Conservation (phyloP, 2,797 vertebrate species). For the Clamator glandarius region DNA sequence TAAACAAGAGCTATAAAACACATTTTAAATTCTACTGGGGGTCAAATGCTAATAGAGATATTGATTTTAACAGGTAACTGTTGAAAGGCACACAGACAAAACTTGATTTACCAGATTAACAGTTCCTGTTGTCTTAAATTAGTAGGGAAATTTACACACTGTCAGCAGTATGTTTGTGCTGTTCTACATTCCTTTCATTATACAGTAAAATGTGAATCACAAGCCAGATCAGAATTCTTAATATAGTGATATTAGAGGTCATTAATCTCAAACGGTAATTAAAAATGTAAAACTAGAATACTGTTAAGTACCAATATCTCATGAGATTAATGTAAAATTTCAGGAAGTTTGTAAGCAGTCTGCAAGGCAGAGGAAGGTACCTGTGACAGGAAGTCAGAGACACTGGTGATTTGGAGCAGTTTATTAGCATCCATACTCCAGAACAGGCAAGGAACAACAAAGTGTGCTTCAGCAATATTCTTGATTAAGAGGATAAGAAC, state of each 20-base stretch:
- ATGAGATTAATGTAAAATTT: background rate
- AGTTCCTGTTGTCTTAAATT: constrained; percentile 3
- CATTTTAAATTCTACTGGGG: background rate
- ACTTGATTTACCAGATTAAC: constrained; percentile 16
- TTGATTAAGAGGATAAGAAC: background rate
- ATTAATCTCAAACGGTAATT: constrained; percentile 5
- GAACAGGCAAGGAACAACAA: background rate
- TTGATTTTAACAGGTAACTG: background rate
- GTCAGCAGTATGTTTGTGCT: background rate
- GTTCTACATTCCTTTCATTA: background rate
- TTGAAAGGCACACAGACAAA: background rate
- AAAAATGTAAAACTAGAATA: background rate
- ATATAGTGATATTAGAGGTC: background rate
- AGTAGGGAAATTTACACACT: background rate
- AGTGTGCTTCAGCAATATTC: background rate
- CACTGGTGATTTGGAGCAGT: background rate
- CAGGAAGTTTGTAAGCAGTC: background rate
- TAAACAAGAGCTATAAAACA: background rate
- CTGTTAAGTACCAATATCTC: background rate
- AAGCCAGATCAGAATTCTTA: background rate
- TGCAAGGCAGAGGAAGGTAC: background rate
- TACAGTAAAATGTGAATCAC: background rate
- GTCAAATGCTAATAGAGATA: background rate
- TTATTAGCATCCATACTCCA: background rate
- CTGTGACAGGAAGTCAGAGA: background rate